phyloP scores from a whole-genome alignment of 2,113 vertebrate species.

The Vulpes vulpes region DNA sequence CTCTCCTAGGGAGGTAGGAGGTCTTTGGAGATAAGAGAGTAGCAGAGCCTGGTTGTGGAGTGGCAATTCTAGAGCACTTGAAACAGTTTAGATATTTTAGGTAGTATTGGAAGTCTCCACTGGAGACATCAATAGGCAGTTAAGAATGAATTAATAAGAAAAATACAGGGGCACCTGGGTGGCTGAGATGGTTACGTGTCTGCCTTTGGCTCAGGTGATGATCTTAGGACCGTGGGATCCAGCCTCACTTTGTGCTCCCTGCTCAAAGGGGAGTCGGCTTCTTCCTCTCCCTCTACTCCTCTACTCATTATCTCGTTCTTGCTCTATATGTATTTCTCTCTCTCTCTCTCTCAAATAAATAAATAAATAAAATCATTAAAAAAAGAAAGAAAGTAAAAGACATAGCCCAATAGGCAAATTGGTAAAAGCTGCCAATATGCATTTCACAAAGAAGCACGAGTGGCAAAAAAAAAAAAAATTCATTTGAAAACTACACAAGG shows the following conservation, averaged over 20 bases:
- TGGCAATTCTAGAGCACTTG: neutral
- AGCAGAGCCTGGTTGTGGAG: neutral
- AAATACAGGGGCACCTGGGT: neutral
- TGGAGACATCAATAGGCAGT: neutral
- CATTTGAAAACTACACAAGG: neutral
- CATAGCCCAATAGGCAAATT: neutral
- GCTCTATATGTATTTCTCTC: too few species aligned
- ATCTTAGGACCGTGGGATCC: neutral
- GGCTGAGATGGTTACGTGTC: neutral
- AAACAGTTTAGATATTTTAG: neutral
- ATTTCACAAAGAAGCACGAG: constrained; percentile 6
- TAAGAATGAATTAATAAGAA: neutral
- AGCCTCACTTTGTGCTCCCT: neutral
- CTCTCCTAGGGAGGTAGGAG: neutral
- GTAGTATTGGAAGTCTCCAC: neutral
- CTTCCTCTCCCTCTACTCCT: neutral
- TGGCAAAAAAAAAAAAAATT: neutral
- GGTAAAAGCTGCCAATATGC: neutral
- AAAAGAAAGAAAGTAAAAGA: neutral
- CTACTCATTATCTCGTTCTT: too few species aligned
- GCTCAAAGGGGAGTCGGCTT: neutral
- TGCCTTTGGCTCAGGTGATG: neutral
- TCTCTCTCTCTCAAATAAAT: neutral
- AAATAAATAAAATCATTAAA: neutral
- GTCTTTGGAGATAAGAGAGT: neutral